A percentile compares a stretch with the other conserved stretches of the same genome.
Evolutionary conservation across 2,888 invertebrate species (phyloP).

Genomic region (Calameuta filiformis): DNA sequence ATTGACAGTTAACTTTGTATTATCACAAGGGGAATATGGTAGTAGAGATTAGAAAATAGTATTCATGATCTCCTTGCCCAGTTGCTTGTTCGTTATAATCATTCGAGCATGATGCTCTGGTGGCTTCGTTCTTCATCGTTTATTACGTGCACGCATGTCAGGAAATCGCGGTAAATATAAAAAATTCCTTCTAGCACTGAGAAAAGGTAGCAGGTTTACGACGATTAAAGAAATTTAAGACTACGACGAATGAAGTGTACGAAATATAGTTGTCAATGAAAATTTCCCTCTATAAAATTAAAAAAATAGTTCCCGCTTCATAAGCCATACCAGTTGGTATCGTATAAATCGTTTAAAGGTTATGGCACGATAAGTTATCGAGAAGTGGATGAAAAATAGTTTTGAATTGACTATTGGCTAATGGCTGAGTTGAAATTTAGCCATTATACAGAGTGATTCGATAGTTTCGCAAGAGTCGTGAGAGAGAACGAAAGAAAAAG

Average conservation of each 20-base stretch:
- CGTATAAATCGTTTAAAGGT: background rate
- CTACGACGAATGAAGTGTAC: background rate
- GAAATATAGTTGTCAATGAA: background rate
- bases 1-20: background rate
- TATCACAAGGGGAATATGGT: background rate
- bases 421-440: background rate
- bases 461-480: background rate
- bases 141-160: background rate
- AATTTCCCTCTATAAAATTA: background rate
- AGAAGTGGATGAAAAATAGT: background rate
- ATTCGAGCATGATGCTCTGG: slow-evolving; percentile 32
- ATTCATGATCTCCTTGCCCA: slow-evolving; percentile 34
- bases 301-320: background rate
- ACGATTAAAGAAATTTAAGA: background rate
- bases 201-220: background rate
- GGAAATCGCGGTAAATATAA: background rate
- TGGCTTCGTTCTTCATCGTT: slow-evolving; percentile 20
- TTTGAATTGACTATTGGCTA: background rate
- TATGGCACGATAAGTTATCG: background rate
- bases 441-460: background rate
- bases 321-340: background rate
- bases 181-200: background rate
- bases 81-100: slow-evolving; percentile 38
- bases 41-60: background rate
- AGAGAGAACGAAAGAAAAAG: background rate